These are phyloP conservation scores for Coronaproctus castanopsis DNA, from an alignment of 2,888 invertebrate species.

Conservation along the genomic window DNA sequence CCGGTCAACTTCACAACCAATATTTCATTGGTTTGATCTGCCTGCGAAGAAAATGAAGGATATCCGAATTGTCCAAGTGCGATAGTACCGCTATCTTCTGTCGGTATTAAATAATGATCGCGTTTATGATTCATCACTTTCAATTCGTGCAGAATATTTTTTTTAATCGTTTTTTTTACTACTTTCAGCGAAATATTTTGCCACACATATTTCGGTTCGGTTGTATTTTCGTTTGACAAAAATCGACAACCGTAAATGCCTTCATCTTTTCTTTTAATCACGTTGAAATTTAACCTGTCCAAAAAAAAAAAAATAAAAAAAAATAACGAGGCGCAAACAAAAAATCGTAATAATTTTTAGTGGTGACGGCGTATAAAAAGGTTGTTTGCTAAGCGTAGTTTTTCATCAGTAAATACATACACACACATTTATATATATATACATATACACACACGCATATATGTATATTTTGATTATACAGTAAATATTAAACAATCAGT, in stretches of 20 bases:
- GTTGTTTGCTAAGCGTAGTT: too few species aligned
- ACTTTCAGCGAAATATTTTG: neutral
- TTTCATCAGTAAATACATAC: neutral
- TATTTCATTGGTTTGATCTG: neutral
- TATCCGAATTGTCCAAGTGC: neutral
- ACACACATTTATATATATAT: neutral
- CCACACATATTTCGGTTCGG: neutral
- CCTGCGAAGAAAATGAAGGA: neutral
- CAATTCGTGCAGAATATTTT: neutral
- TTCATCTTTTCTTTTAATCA: slow-evolving; percentile 2
- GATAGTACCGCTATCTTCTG: neutral
- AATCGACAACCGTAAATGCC: slow-evolving; percentile 1
- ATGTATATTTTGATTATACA: too few species aligned
- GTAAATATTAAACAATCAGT: too few species aligned
- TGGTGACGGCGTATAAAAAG: too few species aligned
- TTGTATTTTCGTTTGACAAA: neutral
- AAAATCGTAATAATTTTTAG: too few species aligned
- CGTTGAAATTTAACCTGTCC: slow-evolving; percentile 1
- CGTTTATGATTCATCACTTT: slow-evolving; percentile 1
- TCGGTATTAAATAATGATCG: neutral
- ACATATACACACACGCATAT: neutral
- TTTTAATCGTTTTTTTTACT: neutral
- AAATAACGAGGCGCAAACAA: too few species aligned
- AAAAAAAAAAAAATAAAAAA: neutral
- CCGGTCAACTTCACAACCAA: neutral